These are phyloP conservation scores for Upupa epops DNA, from an alignment of 2,113 vertebrate genomes.

Conservation along the genomic window DNA sequence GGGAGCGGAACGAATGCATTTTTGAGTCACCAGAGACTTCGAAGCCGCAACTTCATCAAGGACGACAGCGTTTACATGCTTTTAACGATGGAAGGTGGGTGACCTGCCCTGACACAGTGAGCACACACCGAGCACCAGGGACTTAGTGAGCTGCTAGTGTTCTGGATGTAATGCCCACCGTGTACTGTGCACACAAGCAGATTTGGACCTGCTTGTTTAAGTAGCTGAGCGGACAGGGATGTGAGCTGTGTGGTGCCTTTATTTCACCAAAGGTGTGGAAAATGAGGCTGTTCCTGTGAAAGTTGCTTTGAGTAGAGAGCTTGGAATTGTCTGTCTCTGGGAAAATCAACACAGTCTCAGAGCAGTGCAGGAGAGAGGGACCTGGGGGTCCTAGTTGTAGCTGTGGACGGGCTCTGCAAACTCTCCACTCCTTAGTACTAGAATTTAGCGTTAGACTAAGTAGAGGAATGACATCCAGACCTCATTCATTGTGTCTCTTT, in stretches of 20 bases:
- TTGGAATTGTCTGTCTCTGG: neutral
- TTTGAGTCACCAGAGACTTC: constrained; percentile 79
- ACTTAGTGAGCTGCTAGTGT: neutral
- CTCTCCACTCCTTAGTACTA: neutral
- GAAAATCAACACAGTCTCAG: too few species aligned
- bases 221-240: too few species aligned
- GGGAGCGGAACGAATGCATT: constrained; percentile 76
- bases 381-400: neutral
- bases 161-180: neutral
- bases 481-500: neutral
- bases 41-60: constrained; percentile 84
- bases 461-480: neutral
- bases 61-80: constrained; percentile 81
- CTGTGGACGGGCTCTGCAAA: neutral
- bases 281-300: neutral
- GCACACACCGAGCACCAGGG: neutral
- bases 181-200: neutral
- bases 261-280: neutral
- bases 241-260: too few species aligned
- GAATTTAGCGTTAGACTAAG: neutral
- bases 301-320: neutral
- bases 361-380: too few species aligned
- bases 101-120: neutral
- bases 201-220: too few species aligned
- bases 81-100: constrained; percentile 83